Evolutionary conservation across 2,888 invertebrate genomes (phyloP).

Genomic region (Oegoconia quadripuncta): DNA sequence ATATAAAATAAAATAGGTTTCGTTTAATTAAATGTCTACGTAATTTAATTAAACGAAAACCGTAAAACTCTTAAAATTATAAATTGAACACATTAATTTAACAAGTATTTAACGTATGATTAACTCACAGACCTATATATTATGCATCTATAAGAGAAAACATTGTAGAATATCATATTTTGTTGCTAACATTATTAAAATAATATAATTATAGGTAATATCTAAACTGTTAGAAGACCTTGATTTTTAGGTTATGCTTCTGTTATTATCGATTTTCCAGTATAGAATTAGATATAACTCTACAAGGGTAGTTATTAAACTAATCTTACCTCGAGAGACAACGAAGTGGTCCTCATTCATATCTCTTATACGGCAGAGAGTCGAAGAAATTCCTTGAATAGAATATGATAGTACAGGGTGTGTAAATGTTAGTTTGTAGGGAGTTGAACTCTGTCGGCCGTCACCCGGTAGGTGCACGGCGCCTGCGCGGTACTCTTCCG

Average conservation of each 20-base stretch:
- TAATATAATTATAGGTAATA: too few species aligned
- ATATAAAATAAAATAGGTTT: too few species aligned
- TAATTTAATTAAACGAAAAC: too few species aligned
- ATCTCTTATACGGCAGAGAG: slow-evolving; percentile 75
- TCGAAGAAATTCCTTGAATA: slow-evolving; percentile 38
- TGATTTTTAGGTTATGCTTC: slow-evolving; percentile 54
- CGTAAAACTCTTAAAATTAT: too few species aligned
- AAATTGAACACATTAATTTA: too few species aligned
- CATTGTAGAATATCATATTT: too few species aligned
- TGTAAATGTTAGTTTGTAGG: slow-evolving; percentile 16
- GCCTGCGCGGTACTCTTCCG: slow-evolving; percentile 40
- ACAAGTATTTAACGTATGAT: too few species aligned
- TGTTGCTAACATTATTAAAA: too few species aligned
- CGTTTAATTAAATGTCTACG: too few species aligned
- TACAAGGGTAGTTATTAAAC: slow-evolving; percentile 18
- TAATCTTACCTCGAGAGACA: slow-evolving; percentile 87
- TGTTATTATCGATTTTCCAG: slow-evolving; percentile 69
- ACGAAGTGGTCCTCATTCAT: slow-evolving; percentile 95
- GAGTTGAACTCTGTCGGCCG: slow-evolving; percentile 11
- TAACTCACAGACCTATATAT: too few species aligned
- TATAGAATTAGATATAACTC: slow-evolving; percentile 28
- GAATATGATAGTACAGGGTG: slow-evolving; percentile 4
- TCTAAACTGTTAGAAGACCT: too few species aligned
- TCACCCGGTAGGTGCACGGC: slow-evolving; percentile 27
- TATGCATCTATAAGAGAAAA: too few species aligned